Base-by-base conservation (phyloP, 1,140 invertebrate genomes). In the Atopsyche davidsoni region DNA sequence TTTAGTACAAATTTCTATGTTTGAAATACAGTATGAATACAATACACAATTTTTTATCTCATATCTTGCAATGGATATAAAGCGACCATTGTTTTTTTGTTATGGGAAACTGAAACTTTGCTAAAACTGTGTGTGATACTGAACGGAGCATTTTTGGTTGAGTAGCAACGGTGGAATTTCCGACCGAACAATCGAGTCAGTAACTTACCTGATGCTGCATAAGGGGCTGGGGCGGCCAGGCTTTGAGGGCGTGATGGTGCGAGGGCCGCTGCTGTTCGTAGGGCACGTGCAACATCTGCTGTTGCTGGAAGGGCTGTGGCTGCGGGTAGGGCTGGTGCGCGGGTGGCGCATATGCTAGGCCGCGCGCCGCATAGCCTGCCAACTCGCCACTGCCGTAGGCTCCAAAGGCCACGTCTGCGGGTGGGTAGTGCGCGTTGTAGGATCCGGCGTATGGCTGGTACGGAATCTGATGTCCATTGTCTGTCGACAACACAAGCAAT, bases 401-500 rank as follows among this genome's bases (percentile, higher is more conserved):
- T 3, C 69, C 66, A 46, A 73, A 73, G 16, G 69, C 67, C n/a
- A 51, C 49, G 28, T 73, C 70, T 32, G 70, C 67, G 4, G 70
- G 70, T 28, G 69, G 67, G 49, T 73, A 73, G 45, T 73, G 70
- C n/a, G 72, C 70, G 50, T 72, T 72, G 41, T 73, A 73, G n/a
- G 70, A 67, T 4, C 66, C 65, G 43, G 69, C 72, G 57, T 74
- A 74, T 43, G 70, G 70, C 51, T 72, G 70, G 48, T 73, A 73
- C n/a, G 51, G 65, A 51, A 74, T 73, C 59, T 74, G 72, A 49
- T 74, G 72, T 10, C 72, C 72, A 64, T 74, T 74, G 62, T 74
- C 72, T 73, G 67, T n/a, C n/a, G n/a, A n/a, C n/a, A n/a, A n/a
- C n/a, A n/a, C n/a, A n/a, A n/a, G n/a, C n/a, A n/a, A n/a, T n/a